Base-by-base conservation (phyloP, 2,113 vertebrate genomes). In the mouse (Mus musculus) region DNA sequence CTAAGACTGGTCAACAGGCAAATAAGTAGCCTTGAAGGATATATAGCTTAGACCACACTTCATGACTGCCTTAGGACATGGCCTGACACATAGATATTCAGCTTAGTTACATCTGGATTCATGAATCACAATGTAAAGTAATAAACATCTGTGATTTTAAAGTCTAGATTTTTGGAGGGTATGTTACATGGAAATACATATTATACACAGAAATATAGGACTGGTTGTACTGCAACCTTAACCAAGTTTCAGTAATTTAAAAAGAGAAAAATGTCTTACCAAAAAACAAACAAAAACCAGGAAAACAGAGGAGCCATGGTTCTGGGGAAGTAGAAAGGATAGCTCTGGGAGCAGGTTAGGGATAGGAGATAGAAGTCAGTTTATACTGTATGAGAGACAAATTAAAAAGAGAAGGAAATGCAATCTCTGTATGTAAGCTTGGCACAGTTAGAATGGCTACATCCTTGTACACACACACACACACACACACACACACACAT, bases 121-220 rank as follows among this genome's bases (percentile, higher is more conserved):
- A 12, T 87, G 67, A 65, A n/a, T 36, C n/a, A 88, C 13, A 42
- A 13, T 56, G 76, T 59, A 24, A 82, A 17, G 19, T 72, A 71
- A 76, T 92, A 81, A 93, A 22, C 3, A 56, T 63, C 56, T 87
- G 9, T 67, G 75, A 17, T 65, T 96, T 90, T 84, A 76, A 96
- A 26, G 22, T 87, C 7, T 81, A 81, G 77, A 36, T 72, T 88
- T 67, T 42, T 39, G 8, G 16, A 88, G 65, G 61, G 65, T 84
- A 42, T 95, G n/a, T 88, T 88, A 78, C 12, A 78, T 26, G 59
- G 39, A 78, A 95, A 54, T 67, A 81, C 28, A 39, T 49, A 59
- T 14, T 82, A 3, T 59, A 39, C 73, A 78, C 33, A 30, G n/a
- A 85, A n/a, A 42, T 30, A 42, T 20, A 93, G 56, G 22, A 77